phyloP scores from a whole-genome alignment of 2,113 vertebrate species.

The Toxotes jaculatrix region DNA sequence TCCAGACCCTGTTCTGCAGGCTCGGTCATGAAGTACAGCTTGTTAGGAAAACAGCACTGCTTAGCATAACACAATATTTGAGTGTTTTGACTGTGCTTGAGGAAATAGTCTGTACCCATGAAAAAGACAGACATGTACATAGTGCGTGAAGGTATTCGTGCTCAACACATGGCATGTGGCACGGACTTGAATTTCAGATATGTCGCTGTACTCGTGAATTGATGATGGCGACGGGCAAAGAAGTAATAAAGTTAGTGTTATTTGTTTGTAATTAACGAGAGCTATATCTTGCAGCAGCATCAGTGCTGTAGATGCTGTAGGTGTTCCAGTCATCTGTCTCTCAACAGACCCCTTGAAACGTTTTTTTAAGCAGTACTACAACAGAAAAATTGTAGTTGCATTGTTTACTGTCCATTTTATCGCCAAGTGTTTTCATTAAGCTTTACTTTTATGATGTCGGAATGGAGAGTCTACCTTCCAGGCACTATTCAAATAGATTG shows the following conservation, averaged over 20 bases:
- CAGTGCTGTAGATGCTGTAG: conserved; percentile 16
- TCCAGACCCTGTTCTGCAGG: conserved; percentile 78
- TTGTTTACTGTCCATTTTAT: neutral
- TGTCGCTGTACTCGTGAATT: neutral
- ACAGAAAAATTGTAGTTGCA: neutral
- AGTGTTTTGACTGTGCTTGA: conserved; percentile 83
- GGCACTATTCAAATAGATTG: neutral
- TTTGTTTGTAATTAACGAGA: conserved; percentile 3
- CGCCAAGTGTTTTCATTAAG: neutral
- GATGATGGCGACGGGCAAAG: neutral
- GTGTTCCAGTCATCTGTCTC: conserved; percentile 28
- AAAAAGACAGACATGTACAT: conserved; percentile 71
- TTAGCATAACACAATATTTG: conserved; percentile 83
- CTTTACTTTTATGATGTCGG: neutral
- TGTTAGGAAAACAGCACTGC: conserved; percentile 81
- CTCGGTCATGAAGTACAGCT: conserved; percentile 73
- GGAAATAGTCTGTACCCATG: conserved; percentile 79
- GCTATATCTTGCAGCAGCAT: neutral
- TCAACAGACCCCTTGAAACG: neutral
- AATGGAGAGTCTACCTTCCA: neutral
- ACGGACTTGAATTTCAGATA: conserved; percentile 8
- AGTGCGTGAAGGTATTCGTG: conserved; percentile 75
- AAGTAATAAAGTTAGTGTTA: neutral
- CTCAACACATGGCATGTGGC: conserved; percentile 22
- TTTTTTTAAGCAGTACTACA: neutral